A percentile compares a stretch with the other conserved stretches of the same genome.
Conservation (phyloP, 2,113 vertebrate genomes). For the Eolophus roseicapilla region DNA sequence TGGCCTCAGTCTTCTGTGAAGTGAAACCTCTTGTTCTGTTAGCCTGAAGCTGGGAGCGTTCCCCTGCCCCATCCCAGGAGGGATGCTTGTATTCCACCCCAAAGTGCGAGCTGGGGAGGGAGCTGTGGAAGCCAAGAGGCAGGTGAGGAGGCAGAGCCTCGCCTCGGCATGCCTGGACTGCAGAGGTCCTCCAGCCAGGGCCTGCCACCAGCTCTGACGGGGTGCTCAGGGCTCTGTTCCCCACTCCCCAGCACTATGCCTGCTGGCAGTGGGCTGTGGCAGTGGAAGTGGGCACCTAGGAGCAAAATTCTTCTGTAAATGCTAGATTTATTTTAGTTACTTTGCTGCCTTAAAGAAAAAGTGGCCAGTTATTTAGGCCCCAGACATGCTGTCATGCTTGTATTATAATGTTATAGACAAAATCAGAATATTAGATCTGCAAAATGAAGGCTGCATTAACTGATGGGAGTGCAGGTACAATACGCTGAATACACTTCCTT, state of each 20-base stretch:
- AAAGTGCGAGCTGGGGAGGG: background rate
- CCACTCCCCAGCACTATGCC: background rate
- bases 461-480: background rate
- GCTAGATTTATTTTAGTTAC: background rate
- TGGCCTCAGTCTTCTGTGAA: background rate
- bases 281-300: background rate
- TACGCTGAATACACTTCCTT: rapidly evolving
- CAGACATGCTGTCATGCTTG: background rate
- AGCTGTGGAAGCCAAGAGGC: background rate
- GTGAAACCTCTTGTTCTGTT: background rate
- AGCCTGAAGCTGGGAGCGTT: background rate
- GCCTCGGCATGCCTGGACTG: background rate
- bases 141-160: background rate
- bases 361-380: background rate
- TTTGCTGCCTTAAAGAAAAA: background rate
- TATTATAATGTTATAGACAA: background rate
- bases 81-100: background rate
- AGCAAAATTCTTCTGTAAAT: background rate
- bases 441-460: background rate
- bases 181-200: background rate
- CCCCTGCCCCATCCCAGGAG: background rate
- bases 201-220: background rate
- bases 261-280: background rate
- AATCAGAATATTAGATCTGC: background rate
- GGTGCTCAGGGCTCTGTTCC: background rate